Evolutionary conservation across 1,140 invertebrate species (phyloP).

Genomic region (Heliothis subflexa): DNA sequence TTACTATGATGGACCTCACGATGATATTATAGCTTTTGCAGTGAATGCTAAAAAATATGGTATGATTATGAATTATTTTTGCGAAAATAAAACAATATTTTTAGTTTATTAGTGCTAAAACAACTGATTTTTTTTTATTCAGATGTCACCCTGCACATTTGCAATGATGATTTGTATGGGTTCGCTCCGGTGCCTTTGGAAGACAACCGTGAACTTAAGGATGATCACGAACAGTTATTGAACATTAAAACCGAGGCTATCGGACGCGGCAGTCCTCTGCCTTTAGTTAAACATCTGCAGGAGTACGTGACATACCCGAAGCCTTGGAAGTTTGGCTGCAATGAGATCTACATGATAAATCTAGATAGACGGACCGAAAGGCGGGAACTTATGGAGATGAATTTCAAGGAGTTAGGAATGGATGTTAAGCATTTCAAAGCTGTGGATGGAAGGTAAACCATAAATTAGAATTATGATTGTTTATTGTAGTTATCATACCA

Average conservation of each 20-base stretch:
- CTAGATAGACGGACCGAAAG: constrained; percentile 93
- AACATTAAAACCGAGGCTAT: constrained; percentile 90
- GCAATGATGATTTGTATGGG: constrained; percentile 94
- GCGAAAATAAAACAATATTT: background rate
- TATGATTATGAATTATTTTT: constrained; percentile 63
- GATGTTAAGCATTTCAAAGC: constrained; percentile 91
- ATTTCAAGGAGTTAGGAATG: constrained; percentile 93
- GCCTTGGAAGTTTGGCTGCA: constrained; percentile 89
- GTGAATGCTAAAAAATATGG: constrained; percentile 91
- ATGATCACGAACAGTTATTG: constrained; percentile 91
- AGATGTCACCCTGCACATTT: constrained; percentile 91
- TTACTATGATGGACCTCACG: constrained; percentile 91
- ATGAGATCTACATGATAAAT: constrained; percentile 97
- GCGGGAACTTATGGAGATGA: constrained; percentile 91
- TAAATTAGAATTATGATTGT: background rate
- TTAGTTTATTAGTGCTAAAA: no score
- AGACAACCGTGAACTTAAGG: constrained; percentile 87
- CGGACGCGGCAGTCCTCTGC: constrained; percentile 69
- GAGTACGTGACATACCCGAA: constrained; percentile 85
- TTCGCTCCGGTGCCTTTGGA: constrained; percentile 94
- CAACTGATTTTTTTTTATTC: constrained; percentile 27
- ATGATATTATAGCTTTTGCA: constrained; percentile 98
- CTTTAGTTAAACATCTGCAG: constrained; percentile 71
- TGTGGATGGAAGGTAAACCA: constrained; percentile 93
- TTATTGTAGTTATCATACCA: no score